phyloP scores from a whole-genome alignment of 2,797 vertebrate genomes.

The Mormyrus proboscirostris region DNA sequence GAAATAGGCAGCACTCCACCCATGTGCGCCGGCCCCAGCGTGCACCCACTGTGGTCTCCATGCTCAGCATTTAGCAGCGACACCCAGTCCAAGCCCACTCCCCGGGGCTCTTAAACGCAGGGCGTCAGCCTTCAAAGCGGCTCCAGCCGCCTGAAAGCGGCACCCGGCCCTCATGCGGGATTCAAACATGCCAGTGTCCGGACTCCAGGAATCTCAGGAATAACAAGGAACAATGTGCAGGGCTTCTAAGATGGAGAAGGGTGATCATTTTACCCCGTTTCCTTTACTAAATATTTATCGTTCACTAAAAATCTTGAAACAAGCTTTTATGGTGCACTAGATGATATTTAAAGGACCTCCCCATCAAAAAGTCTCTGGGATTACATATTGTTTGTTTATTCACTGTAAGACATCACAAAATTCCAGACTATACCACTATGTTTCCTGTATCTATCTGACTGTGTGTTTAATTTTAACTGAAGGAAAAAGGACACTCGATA shows the following conservation, averaged over 20 bases:
- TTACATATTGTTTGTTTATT: not conserved
- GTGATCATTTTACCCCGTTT: not conserved
- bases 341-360: not conserved
- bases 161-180: not conserved
- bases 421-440: not conserved
- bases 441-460: not conserved
- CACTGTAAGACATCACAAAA: not conserved
- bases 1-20: slow-evolving; percentile 20
- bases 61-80: not conserved
- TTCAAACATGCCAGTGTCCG: not conserved
- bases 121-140: not conserved
- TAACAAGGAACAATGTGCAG: not conserved
- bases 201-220: not conserved
- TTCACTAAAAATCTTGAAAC: not conserved
- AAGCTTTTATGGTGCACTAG: not conserved
- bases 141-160: not conserved
- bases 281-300: not conserved
- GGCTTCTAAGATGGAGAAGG: not conserved
- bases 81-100: not conserved
- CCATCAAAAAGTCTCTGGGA: not conserved
- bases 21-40: slow-evolving; percentile 17
- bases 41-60: slow-evolving; percentile 15
- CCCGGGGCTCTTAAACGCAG: not conserved
- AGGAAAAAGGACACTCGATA: not conserved
- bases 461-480: not conserved